Percentiles rank a stretch among this genome's conserved stretches.
These are phyloP conservation scores for Phalangium opilio DNA, from an alignment of 2,888 invertebrate genomes.

Conservation along the genomic window DNA sequence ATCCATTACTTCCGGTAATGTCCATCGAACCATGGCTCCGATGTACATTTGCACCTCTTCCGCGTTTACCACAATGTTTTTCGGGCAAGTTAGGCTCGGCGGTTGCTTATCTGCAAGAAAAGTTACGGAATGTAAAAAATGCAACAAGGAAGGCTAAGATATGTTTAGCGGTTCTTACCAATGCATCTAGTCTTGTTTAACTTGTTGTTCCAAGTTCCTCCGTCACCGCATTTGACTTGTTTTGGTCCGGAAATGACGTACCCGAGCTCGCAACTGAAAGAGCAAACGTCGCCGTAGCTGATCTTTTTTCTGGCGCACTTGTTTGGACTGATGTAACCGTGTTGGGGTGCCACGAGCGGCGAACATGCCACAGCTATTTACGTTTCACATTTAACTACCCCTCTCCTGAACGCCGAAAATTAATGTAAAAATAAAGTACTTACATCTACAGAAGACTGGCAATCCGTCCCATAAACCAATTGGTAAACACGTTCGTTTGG, in stretches of 20 bases:
- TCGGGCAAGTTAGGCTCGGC: conserved; percentile 43
- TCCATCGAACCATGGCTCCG: conserved; percentile 40
- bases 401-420: no score
- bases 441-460: conserved; percentile 42
- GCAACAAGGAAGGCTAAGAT: background rate
- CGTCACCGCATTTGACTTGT: conserved; percentile 39
- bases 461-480: conserved; percentile 52
- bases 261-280: conserved; percentile 42
- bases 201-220: conserved; percentile 40
- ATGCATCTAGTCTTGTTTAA: conserved; percentile 36
- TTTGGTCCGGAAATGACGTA: conserved; percentile 42
- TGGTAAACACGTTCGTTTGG: conserved; percentile 46
- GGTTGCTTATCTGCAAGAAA: conserved; percentile 40
- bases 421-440: background rate
- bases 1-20: conserved; percentile 33
- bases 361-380: conserved; percentile 33
- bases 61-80: conserved; percentile 36
- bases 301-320: conserved; percentile 40
- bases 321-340: conserved; percentile 40
- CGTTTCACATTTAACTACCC: no score
- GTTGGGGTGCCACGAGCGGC: conserved; percentile 36
- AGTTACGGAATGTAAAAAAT: no score
- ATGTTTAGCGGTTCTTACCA: conserved; percentile 30
- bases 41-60: conserved; percentile 33
- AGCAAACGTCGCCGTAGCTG: conserved; percentile 43